Evolutionary conservation across 2,888 invertebrate genomes (phyloP).

Genomic region (Amblyteles armatorius): DNA sequence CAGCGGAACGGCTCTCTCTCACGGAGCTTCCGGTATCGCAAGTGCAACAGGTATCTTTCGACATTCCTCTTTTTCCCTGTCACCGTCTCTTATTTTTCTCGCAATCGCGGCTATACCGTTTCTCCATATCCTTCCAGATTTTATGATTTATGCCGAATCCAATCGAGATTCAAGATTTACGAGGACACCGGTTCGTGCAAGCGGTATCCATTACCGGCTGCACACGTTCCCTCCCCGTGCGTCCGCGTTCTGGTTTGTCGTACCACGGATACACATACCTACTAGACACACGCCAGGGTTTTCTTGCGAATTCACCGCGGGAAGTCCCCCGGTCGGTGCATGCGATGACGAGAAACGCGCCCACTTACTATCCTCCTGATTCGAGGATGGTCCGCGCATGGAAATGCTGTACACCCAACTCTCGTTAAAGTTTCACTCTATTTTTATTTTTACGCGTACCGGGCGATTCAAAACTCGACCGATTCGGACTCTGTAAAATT

Average conservation of each 20-base stretch:
- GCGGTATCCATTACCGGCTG: conserved; percentile 36
- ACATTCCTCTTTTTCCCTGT: not conserved
- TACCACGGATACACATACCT: conserved; percentile 22
- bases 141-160: conserved; percentile 76
- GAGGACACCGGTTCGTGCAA: conserved; percentile 68
- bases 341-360: conserved; percentile 16
- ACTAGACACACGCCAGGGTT: conserved; percentile 45
- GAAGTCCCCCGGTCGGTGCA: conserved; percentile 19
- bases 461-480: conserved; percentile 19
- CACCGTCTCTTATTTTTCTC: conserved; percentile 45
- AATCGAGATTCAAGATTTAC: conserved; percentile 74
- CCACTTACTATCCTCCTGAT: not conserved
- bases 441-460: conserved; percentile 20
- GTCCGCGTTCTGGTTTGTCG: not conserved
- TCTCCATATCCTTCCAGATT: conserved; percentile 43
- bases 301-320: conserved; percentile 46
- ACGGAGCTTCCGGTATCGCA: conserved; percentile 67
- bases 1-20: conserved; percentile 67
- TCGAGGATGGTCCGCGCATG: conserved; percentile 25
- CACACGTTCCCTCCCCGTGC: not conserved
- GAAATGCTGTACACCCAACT: conserved; percentile 31
- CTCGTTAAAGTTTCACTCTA: conserved; percentile 51
- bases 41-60: conserved; percentile 46
- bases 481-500: conserved; percentile 7
- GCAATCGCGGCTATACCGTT: conserved; percentile 46